These are phyloP conservation scores for Pipistrellus nathusii DNA, from an alignment of 2,797 vertebrate species.

Conservation along the genomic window DNA sequence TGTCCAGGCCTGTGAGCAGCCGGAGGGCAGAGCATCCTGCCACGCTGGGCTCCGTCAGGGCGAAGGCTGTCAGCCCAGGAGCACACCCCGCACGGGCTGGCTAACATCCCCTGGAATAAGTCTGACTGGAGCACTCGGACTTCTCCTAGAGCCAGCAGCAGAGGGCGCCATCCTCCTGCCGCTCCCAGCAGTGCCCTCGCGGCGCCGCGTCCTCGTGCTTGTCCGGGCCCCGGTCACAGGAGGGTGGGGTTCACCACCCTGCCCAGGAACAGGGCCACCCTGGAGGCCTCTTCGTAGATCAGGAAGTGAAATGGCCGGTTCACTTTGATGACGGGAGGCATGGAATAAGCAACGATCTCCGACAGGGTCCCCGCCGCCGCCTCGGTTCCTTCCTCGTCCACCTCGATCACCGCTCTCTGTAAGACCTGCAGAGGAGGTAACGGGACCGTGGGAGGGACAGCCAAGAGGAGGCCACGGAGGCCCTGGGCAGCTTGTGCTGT, in stretches of 20 bases:
- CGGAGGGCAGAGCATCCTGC: background rate
- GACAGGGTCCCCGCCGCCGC: slow-evolving; percentile 88
- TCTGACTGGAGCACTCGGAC: background rate
- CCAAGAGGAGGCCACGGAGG: background rate
- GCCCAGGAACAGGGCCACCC: slow-evolving; percentile 93
- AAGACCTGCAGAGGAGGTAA: slow-evolving; percentile 88
- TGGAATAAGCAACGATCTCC: slow-evolving; percentile 90
- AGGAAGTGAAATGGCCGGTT: slow-evolving; percentile 94
- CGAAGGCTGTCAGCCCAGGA: background rate
- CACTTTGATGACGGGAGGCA: slow-evolving; percentile 89
- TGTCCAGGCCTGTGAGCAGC: background rate
- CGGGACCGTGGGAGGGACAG: background rate
- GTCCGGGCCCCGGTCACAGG: no score
- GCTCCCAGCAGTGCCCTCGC: background rate
- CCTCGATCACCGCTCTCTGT: slow-evolving; percentile 93
- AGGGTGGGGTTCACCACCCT: slow-evolving; percentile 91
- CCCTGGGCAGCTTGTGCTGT: background rate
- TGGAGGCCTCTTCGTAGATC: slow-evolving; percentile 93
- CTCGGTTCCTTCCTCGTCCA: slow-evolving; percentile 93
- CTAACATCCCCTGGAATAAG: background rate
- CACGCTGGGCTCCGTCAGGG: background rate
- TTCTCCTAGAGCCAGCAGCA: background rate
- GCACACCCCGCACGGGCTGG: background rate
- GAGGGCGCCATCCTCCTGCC: background rate
- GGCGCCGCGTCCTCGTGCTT: no score